Evolutionary conservation across 37 sponge, comb jelly and placozoan genomes (phyloP), one percentile per base, ranked within the genome.

Genomic region (Oscarella lobularis): DNA sequence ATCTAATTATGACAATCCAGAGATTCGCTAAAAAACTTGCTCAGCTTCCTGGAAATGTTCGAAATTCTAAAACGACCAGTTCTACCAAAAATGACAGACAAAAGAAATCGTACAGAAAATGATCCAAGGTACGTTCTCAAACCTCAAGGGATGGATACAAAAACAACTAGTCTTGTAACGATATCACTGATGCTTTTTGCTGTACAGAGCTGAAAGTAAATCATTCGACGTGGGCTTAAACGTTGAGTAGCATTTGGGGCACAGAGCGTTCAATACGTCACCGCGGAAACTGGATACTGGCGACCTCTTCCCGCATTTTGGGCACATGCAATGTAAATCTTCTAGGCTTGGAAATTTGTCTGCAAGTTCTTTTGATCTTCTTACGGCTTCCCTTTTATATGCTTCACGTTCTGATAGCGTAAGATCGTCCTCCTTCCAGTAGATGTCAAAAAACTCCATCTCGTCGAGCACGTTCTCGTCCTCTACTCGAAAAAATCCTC

Each of bases 391-490:
- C 39, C 30, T 74, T n/a, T 75, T 9, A 39, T 73, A 79, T 30
- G 80, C 80, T 32, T 38, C 3, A 32, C 40, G 39, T 36, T 79
- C 80, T 39, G 73, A 73, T 1, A 1, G 54, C 38, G 69, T 74
- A 3, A 79, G 81, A 33, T 81, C 75, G 35, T 75, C 75, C 66
- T 77, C 75, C n/a, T 31, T 76, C 81, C 81, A 81, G 75, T 75
- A 81, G 67, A 81, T 67, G 54, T 81, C 81, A 60, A 38, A 81
- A 39, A 81, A 81, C 3, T 33, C 37, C 0, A 36, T 81, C 29
- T 5, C 38, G 66, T 75, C 35, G 4, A 81, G 67, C n/a, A 81
- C 81, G 48, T 9, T 75, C 30, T 33, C 2, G 41, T 74, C 80
- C 48, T 79, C 2, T 39, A 79, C 80, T 73, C 48, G 73, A 38